Base-by-base conservation (phyloP, 1,140 invertebrate genomes). In the Sinella curviseta region DNA sequence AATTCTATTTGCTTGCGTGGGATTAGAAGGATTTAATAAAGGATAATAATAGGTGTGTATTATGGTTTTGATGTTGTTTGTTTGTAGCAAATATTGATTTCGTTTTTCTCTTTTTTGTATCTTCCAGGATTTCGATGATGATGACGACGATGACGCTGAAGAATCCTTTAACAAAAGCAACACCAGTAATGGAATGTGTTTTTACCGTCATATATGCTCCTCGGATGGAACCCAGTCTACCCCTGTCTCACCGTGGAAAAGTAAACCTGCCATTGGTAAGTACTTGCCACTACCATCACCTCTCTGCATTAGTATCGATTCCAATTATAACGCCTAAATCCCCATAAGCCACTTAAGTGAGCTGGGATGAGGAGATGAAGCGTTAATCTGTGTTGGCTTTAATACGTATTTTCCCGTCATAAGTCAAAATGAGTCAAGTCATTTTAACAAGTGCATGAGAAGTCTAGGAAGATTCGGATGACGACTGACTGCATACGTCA, bases 121-220 rank as follows among this genome's bases (percentile, higher is more conserved):
- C 55, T 70, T 70, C 65, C 31, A 85, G 76, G 83, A 85, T 70
- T 70, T 33, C 65, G 65, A 70, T 48, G 84, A 85, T 74, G 84
- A 84, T 77, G 82, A 82, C 39, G 80, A 82, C 16, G 81, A 83
- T 65, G 77, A 80, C 24, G 77, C 65, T 73, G 55, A 74, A 26
- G 79, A 78, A 39, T 75, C 78, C 48, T 80, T 55, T 3, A 36
- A 60, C 20, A 79, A 34, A 39, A 81, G 70, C 35, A 77, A 78
- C 34, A n/a, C n/a, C n/a, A 60, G 75, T 28, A 35, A 70, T 26
- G 80, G 80, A 75, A 75, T 80, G 26, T 78, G 79, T 55, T 83
- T 82, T 78, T 83, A 80, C 73, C 80, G 79, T 26, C 82, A 83
- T 57, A 83, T 83, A 75, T 83, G 79, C 67, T 81, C 82, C 20